Base-by-base conservation (phyloP, 2,888 invertebrate genomes). In the Tetheella fluctuosa region DNA sequence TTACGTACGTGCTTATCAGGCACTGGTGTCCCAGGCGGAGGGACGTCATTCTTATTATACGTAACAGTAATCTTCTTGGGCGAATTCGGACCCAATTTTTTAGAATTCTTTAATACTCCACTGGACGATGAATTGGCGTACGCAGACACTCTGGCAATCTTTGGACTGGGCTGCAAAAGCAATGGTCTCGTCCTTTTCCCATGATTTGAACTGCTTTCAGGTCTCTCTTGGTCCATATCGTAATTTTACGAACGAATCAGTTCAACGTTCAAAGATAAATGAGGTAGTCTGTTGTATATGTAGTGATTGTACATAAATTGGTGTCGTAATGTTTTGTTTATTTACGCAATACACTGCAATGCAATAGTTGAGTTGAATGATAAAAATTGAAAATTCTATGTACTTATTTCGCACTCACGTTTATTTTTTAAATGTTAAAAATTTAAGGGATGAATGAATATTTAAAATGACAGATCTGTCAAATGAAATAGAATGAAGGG, bases 1-100 rank as follows among this genome's bases (percentile, higher is more conserved):
- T 94, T 94, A 72, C 94, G 94, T 12, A 94, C 91, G 48, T 86
- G 83, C 68, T 93, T 94, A 15, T 93, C 90, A 60, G 93, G 91
- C 4, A 95, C 94, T 23, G 85, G 85, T 12, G 94, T 94, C 0
- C 94, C 94, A 64, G 89, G 79, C 12, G 87, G 73, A 30, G 94
- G 94, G 1, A 94, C 85, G 78, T 90, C 87, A 69, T 77, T 85
- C 56, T 78, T 85, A 58, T 86, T 83, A 63, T 88, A 91, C 23
- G 81, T 69, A 56, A 86, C 64, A 73, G 84, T 88, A 17, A 74
- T 60, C 64, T 83, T 87, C 67, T 82, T 88, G 17, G 83, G 71
- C 25, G 81, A 79, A 65, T 73, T 76, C 10, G 83, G 74, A 10
- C 78, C 70, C 61, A 79, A 71, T 72, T 87, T 89, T 69, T 86